phyloP scores from a whole-genome alignment of 2,113 vertebrate genomes.

The Mesocricetus auratus region DNA sequence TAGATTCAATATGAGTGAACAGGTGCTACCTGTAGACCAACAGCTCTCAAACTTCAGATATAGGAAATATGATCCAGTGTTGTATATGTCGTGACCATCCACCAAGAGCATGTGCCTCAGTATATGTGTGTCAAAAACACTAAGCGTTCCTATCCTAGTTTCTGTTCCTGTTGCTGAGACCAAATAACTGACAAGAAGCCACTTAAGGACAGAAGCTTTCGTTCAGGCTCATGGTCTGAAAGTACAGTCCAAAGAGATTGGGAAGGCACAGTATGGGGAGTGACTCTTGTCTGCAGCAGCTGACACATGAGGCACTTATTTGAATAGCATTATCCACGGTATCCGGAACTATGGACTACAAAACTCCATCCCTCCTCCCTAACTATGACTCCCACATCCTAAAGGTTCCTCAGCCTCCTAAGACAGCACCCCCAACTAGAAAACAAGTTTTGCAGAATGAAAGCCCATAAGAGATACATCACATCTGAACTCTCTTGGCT shows the following conservation, averaged over 20 bases:
- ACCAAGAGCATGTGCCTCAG: rapidly evolving
- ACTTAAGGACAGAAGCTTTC: neutral
- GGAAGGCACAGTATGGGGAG: neutral
- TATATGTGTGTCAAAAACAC: neutral
- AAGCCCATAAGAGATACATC: neutral
- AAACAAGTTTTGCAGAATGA: neutral
- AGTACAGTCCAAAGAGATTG: neutral
- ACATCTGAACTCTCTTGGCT: neutral
- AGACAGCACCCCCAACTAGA: neutral
- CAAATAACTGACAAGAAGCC: neutral
- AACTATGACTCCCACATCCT: neutral
- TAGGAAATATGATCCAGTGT: neutral
- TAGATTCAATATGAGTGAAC: neutral
- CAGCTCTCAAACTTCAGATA: neutral
- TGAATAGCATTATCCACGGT: neutral
- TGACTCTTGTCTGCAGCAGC: neutral
- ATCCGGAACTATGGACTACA: neutral
- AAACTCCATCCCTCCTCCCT: neutral
- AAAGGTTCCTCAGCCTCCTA: neutral
- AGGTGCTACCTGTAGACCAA: neutral
- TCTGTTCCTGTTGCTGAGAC: too few species aligned
- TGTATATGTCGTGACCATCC: rapidly evolving
- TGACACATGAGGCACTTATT: neutral
- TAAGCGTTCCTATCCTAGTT: neutral
- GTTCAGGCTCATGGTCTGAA: neutral